Conservation (phyloP, 1,140 invertebrate species). For the Danaus melanippus region DNA sequence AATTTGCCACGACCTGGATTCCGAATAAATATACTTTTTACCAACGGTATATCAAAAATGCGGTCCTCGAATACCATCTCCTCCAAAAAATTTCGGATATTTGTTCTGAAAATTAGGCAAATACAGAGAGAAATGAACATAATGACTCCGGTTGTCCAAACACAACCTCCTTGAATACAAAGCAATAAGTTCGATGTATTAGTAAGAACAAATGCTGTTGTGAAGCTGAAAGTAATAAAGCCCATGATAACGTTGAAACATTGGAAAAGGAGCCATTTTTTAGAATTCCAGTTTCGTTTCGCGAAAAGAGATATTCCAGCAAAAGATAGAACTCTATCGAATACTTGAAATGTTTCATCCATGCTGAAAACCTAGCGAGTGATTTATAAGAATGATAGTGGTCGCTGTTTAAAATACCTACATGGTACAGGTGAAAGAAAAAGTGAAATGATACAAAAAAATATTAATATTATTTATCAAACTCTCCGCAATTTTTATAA, state of each 20-base stretch:
- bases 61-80: slow-evolving; percentile 49
- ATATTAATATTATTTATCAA: no score
- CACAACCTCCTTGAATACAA: slow-evolving; percentile 49
- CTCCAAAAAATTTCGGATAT: slow-evolving; percentile 41
- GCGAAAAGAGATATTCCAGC: slow-evolving; percentile 49
- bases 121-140: slow-evolving; percentile 52
- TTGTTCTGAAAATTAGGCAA: slow-evolving; percentile 40
- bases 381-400: slow-evolving; percentile 28
- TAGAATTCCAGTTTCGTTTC: slow-evolving; percentile 41
- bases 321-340: slow-evolving; percentile 42
- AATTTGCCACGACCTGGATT: slow-evolving; percentile 24
- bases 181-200: slow-evolving; percentile 35
- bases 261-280: slow-evolving; percentile 40
- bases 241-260: slow-evolving; percentile 43
- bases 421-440: no score
- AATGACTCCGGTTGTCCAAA: slow-evolving; percentile 55
- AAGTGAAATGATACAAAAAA: no score
- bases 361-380: slow-evolving; percentile 33
- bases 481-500: no score
- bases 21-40: slow-evolving; percentile 28
- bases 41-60: slow-evolving; percentile 46
- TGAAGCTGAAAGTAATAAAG: slow-evolving; percentile 44
- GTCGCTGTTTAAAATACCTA: no score
- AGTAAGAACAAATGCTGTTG: slow-evolving; percentile 39
- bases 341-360: slow-evolving; percentile 40